Base-by-base conservation (phyloP, 1,140 invertebrate species). In the Phthorimaea operculella region DNA sequence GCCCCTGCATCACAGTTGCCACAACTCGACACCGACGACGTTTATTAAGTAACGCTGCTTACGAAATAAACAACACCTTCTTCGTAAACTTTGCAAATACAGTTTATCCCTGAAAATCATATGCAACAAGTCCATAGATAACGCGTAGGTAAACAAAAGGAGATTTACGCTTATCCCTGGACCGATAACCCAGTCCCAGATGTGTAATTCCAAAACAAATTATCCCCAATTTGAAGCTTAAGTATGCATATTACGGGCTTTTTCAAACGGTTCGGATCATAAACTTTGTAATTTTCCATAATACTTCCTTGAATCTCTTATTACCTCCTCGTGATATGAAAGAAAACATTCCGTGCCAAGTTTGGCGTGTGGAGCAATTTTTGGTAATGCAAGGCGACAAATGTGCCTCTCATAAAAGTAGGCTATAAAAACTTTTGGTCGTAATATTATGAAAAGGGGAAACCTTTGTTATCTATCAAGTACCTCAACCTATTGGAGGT, bases 371-470 rank as follows among this genome's bases (percentile, higher is more conserved):
- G 3, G 36, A 39, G 36, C 36, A 2, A n/a, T 39, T 39, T 39
- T 39, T 12, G 36, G 36, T 39, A n/a, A 39, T 39, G 36, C 36
- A 39, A 39, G 36, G 36, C 44, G 44, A 47, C 44, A 47, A 47
- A 15, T 47, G 16, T 47, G n/a, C 15, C 8, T 47, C 3, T 15
- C 44, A 47, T 16, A 47, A 47, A 47, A 47, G 14, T 15, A 17
- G 15, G 44, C 44, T 15, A 47, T 47, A 47, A 47, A 42, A 47
- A 47, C 44, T 16, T 47, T 47, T 47, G 16, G 14, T 8, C 8
- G 8, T 42, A 42, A 28, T 28, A n/a, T n/a, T n/a, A n/a, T n/a
- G n/a, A n/a, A n/a, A n/a, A n/a, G n/a, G n/a, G n/a, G n/a, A n/a
- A n/a, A n/a, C 21, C 6, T 28, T 28, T 28, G 21, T 28, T 28